Conservation (phyloP, 2,888 invertebrate species). For the Nemapogon koenigi region DNA sequence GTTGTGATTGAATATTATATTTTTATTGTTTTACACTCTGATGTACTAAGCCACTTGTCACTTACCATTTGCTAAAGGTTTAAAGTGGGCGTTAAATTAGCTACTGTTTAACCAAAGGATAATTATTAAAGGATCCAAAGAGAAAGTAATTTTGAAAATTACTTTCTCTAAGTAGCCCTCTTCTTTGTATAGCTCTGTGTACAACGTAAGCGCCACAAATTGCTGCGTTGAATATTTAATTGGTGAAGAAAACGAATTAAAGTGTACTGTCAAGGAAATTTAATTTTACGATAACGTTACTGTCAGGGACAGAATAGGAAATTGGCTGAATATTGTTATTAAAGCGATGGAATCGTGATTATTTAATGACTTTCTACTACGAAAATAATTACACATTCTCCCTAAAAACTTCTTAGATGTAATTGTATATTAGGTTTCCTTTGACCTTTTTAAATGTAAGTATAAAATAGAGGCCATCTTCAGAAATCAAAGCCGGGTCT, state of each 20-base stretch:
- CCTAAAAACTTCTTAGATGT: no score
- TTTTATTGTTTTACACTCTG: no score
- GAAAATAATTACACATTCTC: no score
- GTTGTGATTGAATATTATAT: no score
- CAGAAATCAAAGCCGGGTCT: slow-evolving; percentile 51
- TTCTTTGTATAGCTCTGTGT: slow-evolving; percentile 39
- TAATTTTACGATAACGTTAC: no score
- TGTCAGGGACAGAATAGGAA: no score
- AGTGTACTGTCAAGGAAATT: slow-evolving; percentile 8
- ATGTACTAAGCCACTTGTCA: no score
- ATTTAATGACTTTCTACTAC: no score
- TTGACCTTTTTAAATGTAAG: slow-evolving; percentile 36
- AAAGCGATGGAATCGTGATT: no score
- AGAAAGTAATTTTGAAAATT: slow-evolving; percentile 53
- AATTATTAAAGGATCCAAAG: slow-evolving; percentile 53
- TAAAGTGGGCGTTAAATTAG: slow-evolving; percentile 37
- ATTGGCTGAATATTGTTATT: no score
- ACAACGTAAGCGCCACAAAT: slow-evolving; percentile 51
- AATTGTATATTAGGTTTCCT: no score
- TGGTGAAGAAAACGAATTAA: slow-evolving; percentile 48
- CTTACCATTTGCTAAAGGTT: neutral
- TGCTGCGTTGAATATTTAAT: slow-evolving; percentile 52
- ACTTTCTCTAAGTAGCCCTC: slow-evolving; percentile 43
- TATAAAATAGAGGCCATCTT: slow-evolving; percentile 36
- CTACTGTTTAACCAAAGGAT: slow-evolving; percentile 50